Conservation (phyloP, 2,888 invertebrate species). For the Diploptera punctata region DNA sequence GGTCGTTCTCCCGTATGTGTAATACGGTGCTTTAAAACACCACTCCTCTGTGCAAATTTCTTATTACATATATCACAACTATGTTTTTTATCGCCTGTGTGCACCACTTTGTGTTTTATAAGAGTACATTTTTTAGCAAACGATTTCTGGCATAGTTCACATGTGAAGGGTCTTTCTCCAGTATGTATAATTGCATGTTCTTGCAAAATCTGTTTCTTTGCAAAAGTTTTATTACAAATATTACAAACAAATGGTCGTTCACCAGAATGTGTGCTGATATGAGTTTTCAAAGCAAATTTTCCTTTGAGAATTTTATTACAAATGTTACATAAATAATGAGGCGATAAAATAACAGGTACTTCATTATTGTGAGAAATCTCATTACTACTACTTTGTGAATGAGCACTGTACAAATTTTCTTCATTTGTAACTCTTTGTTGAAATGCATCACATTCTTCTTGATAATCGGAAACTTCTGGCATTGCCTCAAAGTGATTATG, state of each 20-base stretch:
- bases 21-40: not conserved
- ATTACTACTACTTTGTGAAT: too few relatives aligned
- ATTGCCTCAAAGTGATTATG: too few relatives aligned
- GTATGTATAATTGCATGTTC: not conserved
- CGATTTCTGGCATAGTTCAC: not conserved
- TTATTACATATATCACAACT: not conserved
- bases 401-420: too few relatives aligned
- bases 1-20: not conserved
- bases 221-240: not conserved
- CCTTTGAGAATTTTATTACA: not conserved
- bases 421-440: too few relatives aligned
- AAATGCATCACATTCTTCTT: too few relatives aligned
- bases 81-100: not conserved
- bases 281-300: not conserved
- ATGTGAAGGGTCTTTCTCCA: not conserved
- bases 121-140: not conserved
- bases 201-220: not conserved
- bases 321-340: not conserved
- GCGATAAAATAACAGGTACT: too few relatives aligned
- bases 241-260: not conserved
- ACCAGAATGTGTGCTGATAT: not conserved
- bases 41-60: not conserved
- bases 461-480: too few relatives aligned
- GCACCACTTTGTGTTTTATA: not conserved
- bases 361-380: too few relatives aligned